phyloP scores from a whole-genome alignment of 1,140 invertebrate species.

The Drosophila murphyi region DNA sequence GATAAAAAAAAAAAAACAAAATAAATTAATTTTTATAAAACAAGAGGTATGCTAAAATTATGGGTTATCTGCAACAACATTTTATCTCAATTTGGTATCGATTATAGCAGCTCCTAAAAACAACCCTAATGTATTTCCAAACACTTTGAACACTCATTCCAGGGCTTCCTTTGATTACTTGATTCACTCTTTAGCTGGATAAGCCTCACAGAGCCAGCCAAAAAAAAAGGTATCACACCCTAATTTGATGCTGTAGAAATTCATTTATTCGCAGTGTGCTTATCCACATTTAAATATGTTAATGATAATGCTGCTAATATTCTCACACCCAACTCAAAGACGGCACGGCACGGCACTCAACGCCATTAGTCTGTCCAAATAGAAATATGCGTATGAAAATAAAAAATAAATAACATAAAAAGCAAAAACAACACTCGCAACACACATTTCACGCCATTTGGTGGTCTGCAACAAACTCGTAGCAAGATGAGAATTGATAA shows the following conservation, averaged over 20 bases:
- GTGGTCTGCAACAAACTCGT: slow-evolving; percentile 18
- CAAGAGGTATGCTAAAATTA: no score
- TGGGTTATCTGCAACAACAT: no score
- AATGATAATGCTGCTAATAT: slow-evolving; percentile 61
- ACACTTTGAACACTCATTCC: background rate
- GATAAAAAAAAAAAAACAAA: no score
- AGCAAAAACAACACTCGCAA: slow-evolving; percentile 8
- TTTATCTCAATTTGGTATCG: no score
- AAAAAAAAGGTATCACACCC: background rate
- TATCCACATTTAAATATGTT: slow-evolving; percentile 73
- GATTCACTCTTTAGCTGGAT: background rate
- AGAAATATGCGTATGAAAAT: slow-evolving; percentile 29
- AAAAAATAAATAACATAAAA: slow-evolving; percentile 19
- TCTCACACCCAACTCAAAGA: slow-evolving; percentile 39
- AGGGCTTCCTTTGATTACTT: background rate
- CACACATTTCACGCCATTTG: slow-evolving; percentile 32
- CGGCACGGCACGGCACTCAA: slow-evolving; percentile 27
- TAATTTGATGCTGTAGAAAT: slow-evolving; percentile 9
- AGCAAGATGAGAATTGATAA: slow-evolving; percentile 59
- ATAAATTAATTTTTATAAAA: no score
- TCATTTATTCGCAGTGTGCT: slow-evolving; percentile 47
- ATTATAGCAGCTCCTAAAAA: no score
- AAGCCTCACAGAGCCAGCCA: background rate
- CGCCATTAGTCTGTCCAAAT: slow-evolving; percentile 58
- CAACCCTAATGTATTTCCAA: background rate